Evolutionary conservation across 1,140 invertebrate genomes (phyloP), one percentile per base, ranked within the genome.

Genomic region (Aphelenchoides avenae): DNA sequence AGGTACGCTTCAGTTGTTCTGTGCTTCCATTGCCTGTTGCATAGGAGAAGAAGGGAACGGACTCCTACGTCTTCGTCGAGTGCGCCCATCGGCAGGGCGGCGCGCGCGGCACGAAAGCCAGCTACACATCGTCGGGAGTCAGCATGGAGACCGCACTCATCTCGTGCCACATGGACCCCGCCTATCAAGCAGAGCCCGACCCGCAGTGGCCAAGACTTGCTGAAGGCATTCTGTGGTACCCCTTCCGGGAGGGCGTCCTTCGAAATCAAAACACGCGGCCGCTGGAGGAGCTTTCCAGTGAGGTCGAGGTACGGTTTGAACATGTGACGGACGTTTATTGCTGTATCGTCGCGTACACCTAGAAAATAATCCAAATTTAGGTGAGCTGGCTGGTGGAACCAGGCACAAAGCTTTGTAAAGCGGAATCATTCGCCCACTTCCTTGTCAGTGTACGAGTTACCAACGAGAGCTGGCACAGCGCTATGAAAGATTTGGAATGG

Each of bases 61-160:
- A 42, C 27, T 18, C 43, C 22, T 59, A 59, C 29, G 24, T 59
- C 5, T 59, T 59, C 20, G 59, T 44, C 13, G 57, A 59, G 31
- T 63, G 60, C 33, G 54, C 41, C 22, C 59, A 59, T 27, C 57
- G 57, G 15, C 22, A 46, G n/a, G 59, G 59, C 26, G 57, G 57
- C 20, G 57, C 54, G 11, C 41, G 57, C 13, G 57, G 57, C 13
- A 18, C 27, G 2, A 11, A 31, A 4, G 24, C 59, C 9, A 24
- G 54, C 31, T 59, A 59, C 18, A 36, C 33, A n/a, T 26, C 29
- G 9, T 27, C 40, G 9, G 57, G 57, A 33, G 30, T 59, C 7
- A 48, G 59, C 24, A 41, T 33, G 18, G 57, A 59, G 42, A 59
- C 57, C 0, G 57, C 57, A 15, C 47, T 59, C 27, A 18, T 59